Conservation (phyloP, 2,797 vertebrate genomes). For the Gallinago stenura region DNA sequence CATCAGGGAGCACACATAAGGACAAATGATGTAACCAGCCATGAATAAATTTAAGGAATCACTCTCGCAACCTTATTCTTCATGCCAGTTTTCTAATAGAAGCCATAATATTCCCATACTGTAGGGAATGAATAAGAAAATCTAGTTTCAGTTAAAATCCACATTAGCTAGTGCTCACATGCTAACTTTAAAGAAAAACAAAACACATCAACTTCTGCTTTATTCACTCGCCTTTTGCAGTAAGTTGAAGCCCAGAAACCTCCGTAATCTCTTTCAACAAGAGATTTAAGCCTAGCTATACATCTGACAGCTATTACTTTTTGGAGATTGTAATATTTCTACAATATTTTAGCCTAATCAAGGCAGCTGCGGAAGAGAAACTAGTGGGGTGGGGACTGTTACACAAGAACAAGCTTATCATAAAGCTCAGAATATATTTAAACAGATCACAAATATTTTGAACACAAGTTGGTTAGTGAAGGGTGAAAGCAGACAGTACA, state of each 20-base stretch:
- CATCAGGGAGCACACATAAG: not conserved
- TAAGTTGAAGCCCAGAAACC: not conserved
- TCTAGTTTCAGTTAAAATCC: not conserved
- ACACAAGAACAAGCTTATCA: not conserved
- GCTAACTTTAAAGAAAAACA: not conserved
- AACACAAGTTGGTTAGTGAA: not conserved
- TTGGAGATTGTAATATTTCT: not conserved
- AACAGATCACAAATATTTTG: not conserved
- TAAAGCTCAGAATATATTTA: not conserved
- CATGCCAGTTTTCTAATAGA: not conserved
- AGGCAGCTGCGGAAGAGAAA: constrained; percentile 26
- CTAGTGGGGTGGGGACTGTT: not conserved
- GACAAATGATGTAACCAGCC: not conserved
- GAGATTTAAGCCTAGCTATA: not conserved
- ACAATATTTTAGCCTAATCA: not conserved
- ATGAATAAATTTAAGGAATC: not conserved
- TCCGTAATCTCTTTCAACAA: not conserved
- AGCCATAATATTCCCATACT: not conserved
- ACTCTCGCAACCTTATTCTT: not conserved
- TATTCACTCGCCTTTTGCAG: not conserved
- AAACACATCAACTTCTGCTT: not conserved
- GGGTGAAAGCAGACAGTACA: not conserved
- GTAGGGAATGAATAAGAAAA: not conserved
- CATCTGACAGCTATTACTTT: not conserved
- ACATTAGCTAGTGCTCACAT: not conserved